A percentile compares a stretch with the other conserved stretches of the same genome.
phyloP scores from a whole-genome alignment of 1,140 invertebrate genomes.

The Mactra quadrangularis region DNA sequence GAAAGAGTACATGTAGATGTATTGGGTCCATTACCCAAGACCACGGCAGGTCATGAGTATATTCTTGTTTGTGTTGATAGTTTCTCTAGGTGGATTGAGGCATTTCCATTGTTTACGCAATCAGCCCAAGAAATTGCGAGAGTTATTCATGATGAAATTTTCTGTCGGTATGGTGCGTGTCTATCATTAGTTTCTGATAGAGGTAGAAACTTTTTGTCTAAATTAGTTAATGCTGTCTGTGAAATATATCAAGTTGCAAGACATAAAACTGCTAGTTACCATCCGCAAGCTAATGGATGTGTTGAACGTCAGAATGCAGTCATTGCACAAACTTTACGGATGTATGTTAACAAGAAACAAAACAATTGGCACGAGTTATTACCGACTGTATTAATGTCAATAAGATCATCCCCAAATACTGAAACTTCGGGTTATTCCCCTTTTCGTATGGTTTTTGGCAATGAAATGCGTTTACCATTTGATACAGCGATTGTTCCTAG shows the following conservation, averaged over 20 bases:
- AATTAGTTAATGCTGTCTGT: constrained; percentile 33
- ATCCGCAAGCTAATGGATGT: constrained; percentile 48
- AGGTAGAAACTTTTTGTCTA: constrained; percentile 58
- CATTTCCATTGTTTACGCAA: constrained; percentile 28
- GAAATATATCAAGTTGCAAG: not conserved
- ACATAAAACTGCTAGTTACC: constrained; percentile 29
- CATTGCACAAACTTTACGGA: constrained; percentile 32
- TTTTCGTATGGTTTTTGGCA: constrained; percentile 27
- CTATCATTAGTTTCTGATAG: constrained; percentile 48
- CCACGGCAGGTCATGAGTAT: constrained; percentile 42
- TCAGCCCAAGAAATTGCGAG: constrained; percentile 44
- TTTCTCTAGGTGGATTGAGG: constrained; percentile 64
- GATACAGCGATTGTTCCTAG: constrained; percentile 53
- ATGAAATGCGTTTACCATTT: constrained; percentile 49
- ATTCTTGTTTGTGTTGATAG: constrained; percentile 62
- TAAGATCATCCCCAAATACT: not conserved
- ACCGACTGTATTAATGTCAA: constrained; percentile 39
- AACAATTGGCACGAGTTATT: constrained; percentile 55
- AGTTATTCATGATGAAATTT: constrained; percentile 60
- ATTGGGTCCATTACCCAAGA: constrained; percentile 2
- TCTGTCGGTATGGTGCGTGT: constrained; percentile 57
- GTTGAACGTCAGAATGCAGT: constrained; percentile 45
- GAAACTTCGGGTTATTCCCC: constrained; percentile 50
- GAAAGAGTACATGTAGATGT: constrained; percentile 15
- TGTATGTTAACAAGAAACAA: constrained; percentile 40